phyloP scores from a whole-genome alignment of 2,888 invertebrate genomes.

The Seira musarum region DNA sequence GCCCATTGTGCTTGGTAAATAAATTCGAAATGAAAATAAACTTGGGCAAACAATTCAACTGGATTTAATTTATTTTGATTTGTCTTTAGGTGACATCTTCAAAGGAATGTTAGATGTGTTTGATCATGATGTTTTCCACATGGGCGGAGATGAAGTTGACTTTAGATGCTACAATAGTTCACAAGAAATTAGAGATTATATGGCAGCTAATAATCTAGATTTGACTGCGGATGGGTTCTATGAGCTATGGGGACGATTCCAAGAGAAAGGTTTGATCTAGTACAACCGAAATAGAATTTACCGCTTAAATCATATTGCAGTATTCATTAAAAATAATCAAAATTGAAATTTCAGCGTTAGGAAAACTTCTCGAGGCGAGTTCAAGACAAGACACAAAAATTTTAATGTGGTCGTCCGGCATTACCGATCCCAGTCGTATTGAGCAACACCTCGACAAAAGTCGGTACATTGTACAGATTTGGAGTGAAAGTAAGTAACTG shows the following conservation, averaged over 20 bases:
- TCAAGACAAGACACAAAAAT: conserved; percentile 76
- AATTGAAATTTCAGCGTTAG: background rate
- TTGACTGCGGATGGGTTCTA: conserved; percentile 73
- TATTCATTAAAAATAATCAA: background rate
- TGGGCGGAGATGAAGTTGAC: conserved; percentile 89
- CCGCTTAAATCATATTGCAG: too few relatives aligned
- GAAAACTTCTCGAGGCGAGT: conserved; percentile 29
- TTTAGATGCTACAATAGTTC: conserved; percentile 86
- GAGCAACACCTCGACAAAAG: conserved; percentile 78
- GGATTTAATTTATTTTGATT: conserved; percentile 77
- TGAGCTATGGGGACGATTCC: conserved; percentile 69
- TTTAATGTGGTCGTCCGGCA: conserved; percentile 85
- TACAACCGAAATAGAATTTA: too few relatives aligned
- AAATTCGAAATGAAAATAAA: background rate
- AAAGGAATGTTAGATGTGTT: conserved; percentile 82
- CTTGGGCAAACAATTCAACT: conserved; percentile 63
- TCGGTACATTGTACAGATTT: conserved; percentile 62
- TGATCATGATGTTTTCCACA: conserved; percentile 85
- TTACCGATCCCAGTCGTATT: conserved; percentile 80
- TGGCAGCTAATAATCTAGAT: conserved; percentile 71
- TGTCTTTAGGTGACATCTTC: conserved; percentile 78
- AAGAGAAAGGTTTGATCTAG: conserved; percentile 53
- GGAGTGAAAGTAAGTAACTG: conserved; percentile 47
- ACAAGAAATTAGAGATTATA: conserved; percentile 75
- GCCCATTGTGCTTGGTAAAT: background rate